These are phyloP conservation scores for Oeneis ivallda DNA, from an alignment of 2,888 invertebrate genomes.

Conservation along the genomic window DNA sequence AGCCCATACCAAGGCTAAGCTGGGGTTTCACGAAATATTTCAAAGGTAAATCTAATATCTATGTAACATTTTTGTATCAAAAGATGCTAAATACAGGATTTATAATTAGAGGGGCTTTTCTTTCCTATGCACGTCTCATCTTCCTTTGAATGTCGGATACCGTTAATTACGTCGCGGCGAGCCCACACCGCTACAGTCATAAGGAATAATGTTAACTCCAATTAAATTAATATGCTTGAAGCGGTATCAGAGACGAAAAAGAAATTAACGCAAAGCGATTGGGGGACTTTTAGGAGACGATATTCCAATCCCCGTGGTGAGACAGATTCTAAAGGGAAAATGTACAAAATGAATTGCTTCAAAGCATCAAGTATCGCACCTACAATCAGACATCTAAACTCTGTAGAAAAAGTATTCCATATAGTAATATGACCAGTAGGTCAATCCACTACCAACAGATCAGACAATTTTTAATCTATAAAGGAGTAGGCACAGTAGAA, in stretches of 20 bases:
- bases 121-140: slow-evolving; percentile 10
- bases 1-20: too few relatives aligned
- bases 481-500: too few relatives aligned
- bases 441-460: too few relatives aligned
- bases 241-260: slow-evolving; percentile 21
- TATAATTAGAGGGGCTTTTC: slow-evolving; percentile 16
- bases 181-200: not conserved
- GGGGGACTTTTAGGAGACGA: slow-evolving; percentile 28
- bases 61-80: slow-evolving; percentile 1
- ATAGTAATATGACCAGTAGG: too few relatives aligned
- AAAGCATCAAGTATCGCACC: not conserved
- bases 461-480: too few relatives aligned
- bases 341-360: slow-evolving; percentile 29
- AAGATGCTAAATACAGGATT: slow-evolving; percentile 6
- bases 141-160: slow-evolving; percentile 14
- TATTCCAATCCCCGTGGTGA: slow-evolving; percentile 20
- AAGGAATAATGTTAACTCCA: slow-evolving; percentile 24
- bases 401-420: too few relatives aligned
- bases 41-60: too few relatives aligned
- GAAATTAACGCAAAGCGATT: slow-evolving; percentile 31
- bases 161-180: slow-evolving; percentile 12
- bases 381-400: not conserved
- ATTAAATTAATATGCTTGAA: slow-evolving; percentile 29
- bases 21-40: not conserved
- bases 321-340: slow-evolving; percentile 33